phyloP scores from a whole-genome alignment of 2,797 vertebrate species.

The Myotis vivesi region DNA sequence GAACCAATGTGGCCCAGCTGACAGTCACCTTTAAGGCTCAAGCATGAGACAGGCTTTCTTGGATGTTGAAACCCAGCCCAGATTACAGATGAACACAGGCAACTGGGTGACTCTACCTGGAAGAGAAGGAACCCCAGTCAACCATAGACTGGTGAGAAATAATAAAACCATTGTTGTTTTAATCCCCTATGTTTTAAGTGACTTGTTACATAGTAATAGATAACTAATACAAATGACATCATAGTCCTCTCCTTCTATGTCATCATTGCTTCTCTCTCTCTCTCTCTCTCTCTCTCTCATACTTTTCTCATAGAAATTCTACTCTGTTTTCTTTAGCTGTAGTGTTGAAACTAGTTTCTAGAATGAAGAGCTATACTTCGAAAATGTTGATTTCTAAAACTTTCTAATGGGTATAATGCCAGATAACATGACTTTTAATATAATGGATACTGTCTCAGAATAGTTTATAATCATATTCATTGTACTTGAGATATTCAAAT shows the following conservation, averaged over 20 bases:
- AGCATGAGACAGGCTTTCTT: neutral
- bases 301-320: neutral
- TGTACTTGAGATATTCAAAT: neutral
- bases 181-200: neutral
- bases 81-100: neutral
- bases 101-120: neutral
- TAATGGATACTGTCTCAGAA: neutral
- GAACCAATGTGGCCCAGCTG: fast-evolving
- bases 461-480: neutral
- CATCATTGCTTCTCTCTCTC: neutral
- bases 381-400: conserved; percentile 1
- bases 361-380: neutral
- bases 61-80: neutral
- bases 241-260: neutral
- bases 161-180: neutral
- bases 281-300: neutral
- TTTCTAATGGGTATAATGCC: neutral
- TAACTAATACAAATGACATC: neutral
- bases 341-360: neutral
- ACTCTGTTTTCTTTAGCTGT: neutral
- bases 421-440: neutral
- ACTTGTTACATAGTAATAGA: neutral
- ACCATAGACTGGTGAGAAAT: neutral
- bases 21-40: neutral
- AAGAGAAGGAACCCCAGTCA: neutral